These are phyloP conservation scores for Dolichoris vasculosae DNA, from an alignment of 1,140 invertebrate genomes.

Conservation along the genomic window DNA sequence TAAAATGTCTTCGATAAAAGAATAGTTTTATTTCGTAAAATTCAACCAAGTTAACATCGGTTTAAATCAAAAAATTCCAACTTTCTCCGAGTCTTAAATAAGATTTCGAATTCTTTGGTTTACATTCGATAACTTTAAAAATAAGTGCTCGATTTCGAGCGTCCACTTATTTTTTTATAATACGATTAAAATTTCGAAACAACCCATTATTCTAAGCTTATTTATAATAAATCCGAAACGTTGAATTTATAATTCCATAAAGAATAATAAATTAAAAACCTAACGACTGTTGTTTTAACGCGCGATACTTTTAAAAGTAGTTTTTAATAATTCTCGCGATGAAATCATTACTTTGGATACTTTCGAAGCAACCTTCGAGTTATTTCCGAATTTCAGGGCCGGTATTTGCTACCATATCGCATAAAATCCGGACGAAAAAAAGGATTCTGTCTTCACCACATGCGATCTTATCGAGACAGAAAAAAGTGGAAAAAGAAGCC, in stretches of 20 bases:
- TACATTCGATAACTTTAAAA: background rate
- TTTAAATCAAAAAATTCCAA: background rate
- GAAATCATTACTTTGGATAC: background rate
- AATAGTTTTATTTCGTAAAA: background rate
- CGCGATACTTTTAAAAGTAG: background rate
- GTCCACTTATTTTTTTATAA: background rate
- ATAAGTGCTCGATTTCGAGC: background rate
- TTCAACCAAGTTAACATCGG: background rate
- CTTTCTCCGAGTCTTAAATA: background rate
- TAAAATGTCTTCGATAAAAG: background rate
- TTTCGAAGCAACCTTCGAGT: slow-evolving; percentile 3
- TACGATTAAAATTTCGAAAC: background rate
- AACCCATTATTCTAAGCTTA: too few relatives aligned
- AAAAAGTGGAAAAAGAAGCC: slow-evolving; percentile 25
- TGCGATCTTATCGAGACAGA: slow-evolving; percentile 32
- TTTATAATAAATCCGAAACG: too few relatives aligned
- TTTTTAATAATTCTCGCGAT: background rate
- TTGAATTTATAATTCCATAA: background rate
- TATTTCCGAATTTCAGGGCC: slow-evolving; percentile 24
- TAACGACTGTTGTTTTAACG: background rate
- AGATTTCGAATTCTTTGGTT: background rate
- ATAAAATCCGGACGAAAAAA: slow-evolving; percentile 8
- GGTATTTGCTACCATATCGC: slow-evolving; percentile 14
- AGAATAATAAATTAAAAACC: background rate
- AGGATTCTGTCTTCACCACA: background rate